A percentile compares a stretch with the other conserved stretches of the same genome.
phyloP scores from a whole-genome alignment of 2,888 invertebrate species.

The Drosophila koepferae region DNA sequence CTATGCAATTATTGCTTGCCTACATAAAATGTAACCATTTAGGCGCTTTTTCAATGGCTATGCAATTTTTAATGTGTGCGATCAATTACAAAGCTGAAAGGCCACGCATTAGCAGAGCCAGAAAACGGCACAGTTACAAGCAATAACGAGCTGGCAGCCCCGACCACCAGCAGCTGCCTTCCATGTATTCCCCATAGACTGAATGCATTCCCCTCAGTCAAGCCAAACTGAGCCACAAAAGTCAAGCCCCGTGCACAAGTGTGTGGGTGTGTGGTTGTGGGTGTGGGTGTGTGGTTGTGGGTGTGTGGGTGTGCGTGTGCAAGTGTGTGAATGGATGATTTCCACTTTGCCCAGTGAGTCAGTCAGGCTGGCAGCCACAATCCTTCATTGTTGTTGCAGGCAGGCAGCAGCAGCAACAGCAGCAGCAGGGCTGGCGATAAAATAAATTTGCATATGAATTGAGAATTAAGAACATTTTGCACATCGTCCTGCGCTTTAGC shows the following conservation, averaged over 20 bases:
- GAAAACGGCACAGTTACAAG: constrained; percentile 76
- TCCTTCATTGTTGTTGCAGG: constrained; percentile 73
- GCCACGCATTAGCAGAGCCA: constrained; percentile 44
- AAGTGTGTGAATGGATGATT: constrained; percentile 34
- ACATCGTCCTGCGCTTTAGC: constrained; percentile 70
- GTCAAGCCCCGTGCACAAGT: constrained; percentile 53
- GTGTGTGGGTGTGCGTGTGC: constrained; percentile 29
- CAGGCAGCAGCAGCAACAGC: constrained; percentile 42
- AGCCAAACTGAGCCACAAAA: constrained; percentile 59
- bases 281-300: constrained; percentile 24
- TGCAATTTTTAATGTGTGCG: constrained; percentile 68
- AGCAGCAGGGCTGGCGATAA: constrained; percentile 82
- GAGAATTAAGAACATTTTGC: constrained; percentile 85
- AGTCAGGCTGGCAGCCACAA: constrained; percentile 65
- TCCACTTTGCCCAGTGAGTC: constrained; percentile 49
- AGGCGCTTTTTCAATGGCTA: constrained; percentile 53
- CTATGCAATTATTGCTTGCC: constrained; percentile 55
- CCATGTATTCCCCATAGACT: constrained; percentile 13
- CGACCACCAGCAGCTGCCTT: neutral
- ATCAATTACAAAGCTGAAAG: constrained; percentile 65
- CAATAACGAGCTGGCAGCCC: constrained; percentile 63
- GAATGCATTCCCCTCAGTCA: constrained; percentile 30
- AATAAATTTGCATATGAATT: constrained; percentile 86
- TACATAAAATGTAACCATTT: constrained; percentile 50
- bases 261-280: constrained; percentile 23